A percentile compares a stretch with the other conserved stretches of the same genome.
Conservation (phyloP, 2,888 invertebrate species). For the Zelleria hepariella region DNA sequence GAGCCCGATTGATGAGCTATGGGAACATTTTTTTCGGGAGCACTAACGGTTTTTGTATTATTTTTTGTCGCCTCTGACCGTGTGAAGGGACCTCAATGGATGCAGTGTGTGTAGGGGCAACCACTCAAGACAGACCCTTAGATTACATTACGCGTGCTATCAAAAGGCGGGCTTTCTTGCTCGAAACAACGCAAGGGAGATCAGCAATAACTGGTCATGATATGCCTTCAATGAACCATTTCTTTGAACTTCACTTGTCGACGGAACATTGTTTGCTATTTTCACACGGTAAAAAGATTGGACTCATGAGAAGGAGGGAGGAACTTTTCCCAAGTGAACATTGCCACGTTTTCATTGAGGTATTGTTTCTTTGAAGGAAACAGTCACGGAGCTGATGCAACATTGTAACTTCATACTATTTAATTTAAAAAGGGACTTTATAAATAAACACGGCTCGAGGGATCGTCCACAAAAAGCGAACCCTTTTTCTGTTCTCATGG, state of each 20-base stretch:
- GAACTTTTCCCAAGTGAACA: slow-evolving; percentile 1
- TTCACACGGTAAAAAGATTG: slow-evolving; percentile 45
- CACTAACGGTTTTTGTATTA: slow-evolving; percentile 70
- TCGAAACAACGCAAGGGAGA: slow-evolving; percentile 26
- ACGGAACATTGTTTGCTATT: slow-evolving; percentile 41
- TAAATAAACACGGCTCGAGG: not conserved
- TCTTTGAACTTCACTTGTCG: slow-evolving; percentile 45
- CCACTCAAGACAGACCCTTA: slow-evolving; percentile 31
- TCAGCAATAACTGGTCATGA: slow-evolving; percentile 27
- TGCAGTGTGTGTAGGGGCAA: slow-evolving; percentile 47
- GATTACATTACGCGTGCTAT: slow-evolving; percentile 8
- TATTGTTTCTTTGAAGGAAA: not conserved
- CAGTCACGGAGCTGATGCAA: not conserved
- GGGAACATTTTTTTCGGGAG: slow-evolving; percentile 64
- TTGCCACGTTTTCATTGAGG: not conserved
- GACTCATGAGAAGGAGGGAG: not conserved
- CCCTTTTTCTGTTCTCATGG: slow-evolving; percentile 20
- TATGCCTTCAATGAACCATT: slow-evolving; percentile 58
- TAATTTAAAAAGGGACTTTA: too few relatives aligned
- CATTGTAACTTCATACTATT: not conserved
- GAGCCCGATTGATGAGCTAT: slow-evolving; percentile 59
- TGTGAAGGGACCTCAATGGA: slow-evolving; percentile 67
- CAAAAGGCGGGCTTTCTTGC: slow-evolving; percentile 1
- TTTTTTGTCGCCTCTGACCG: slow-evolving; percentile 67
- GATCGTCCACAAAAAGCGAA: not conserved